Base-by-base conservation (phyloP, 2,888 invertebrate genomes). In the Melanchra persicariae region DNA sequence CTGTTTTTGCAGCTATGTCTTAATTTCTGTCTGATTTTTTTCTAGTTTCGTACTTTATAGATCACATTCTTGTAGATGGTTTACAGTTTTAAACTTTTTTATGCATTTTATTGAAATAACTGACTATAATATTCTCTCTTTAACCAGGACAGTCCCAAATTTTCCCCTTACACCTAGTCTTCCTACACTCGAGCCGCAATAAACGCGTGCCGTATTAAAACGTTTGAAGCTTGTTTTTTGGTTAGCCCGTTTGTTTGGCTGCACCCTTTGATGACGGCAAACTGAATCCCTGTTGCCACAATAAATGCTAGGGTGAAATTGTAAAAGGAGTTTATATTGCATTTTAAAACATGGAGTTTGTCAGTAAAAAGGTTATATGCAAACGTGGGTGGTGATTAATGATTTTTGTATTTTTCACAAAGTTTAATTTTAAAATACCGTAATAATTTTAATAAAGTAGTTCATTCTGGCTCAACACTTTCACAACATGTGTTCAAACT, bases 191-290 rank as follows among this genome's bases (percentile, higher is more conserved):
- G 19, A 65, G 47, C 83, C 62, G 85, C 82, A 84, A 83, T 85
- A 87, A 80, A 85, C 83, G 81, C 72, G 79, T 78, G 64, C 77
- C 71, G 72, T 84, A 87, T 87, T 87, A 87, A 88, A 88, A 87
- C 82, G 76, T 81, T 86, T 84, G 79, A 77, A 79, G 67, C 80
- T 79, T 83, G 84, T 87, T 87, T 85, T 84, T 85, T 79, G 72
- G 64, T 74, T 75, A 75, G 54, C 77, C 58, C 72, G 70, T 78
- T 80, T 79, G 78, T 82, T 83, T 80, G 81, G 67, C 68, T 77
- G 73, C 67, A 76, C 73, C 79, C 83, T 87, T 86, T 88, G 87
- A 87, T 84, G 81, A 80, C 66, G 64, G 64, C 62, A 65, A 83
- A 73, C 73, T 69, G 80, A 74, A 82, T 78, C 82, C 62, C 73